Conservation (phyloP, 2,113 vertebrate genomes). For the Oncorhynchus kisutch region DNA sequence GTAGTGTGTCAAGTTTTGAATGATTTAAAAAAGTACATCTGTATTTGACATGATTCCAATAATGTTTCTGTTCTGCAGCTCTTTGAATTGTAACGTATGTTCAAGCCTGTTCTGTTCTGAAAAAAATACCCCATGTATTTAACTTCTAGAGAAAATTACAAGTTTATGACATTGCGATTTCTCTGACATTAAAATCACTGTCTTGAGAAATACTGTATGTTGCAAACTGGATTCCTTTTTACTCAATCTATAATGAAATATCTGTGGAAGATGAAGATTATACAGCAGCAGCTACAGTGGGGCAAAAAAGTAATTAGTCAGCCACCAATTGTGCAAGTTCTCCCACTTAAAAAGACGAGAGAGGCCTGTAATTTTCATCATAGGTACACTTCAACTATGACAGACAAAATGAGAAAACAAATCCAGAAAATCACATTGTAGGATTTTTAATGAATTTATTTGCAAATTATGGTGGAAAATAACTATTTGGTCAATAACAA, state of each 20-base stretch:
- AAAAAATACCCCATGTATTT: slow-evolving; percentile 79
- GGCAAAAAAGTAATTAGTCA: too few relatives aligned
- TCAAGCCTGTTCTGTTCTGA: slow-evolving; percentile 77
- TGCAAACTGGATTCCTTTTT: neutral
- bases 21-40: slow-evolving; percentile 27
- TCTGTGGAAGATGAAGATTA: neutral
- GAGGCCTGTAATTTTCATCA: too few relatives aligned
- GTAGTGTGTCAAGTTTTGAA: slow-evolving; percentile 67
- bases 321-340: too few relatives aligned
- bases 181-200: slow-evolving; percentile 74
- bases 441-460: too few relatives aligned
- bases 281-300: too few relatives aligned
- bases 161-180: slow-evolving; percentile 85
- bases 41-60: slow-evolving; percentile 78
- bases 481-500: too few relatives aligned
- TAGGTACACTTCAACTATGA: too few relatives aligned
- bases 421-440: too few relatives aligned
- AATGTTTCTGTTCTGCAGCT: slow-evolving; percentile 85
- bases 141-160: slow-evolving; percentile 85
- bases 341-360: too few relatives aligned
- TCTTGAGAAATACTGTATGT: neutral
- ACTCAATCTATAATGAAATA: neutral
- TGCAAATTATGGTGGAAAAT: too few relatives aligned
- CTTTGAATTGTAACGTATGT: slow-evolving; percentile 88
- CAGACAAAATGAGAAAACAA: too few relatives aligned